Percentiles rank a stretch among this genome's conserved stretches.
Evolutionary conservation across 2,888 invertebrate genomes (phyloP).

Genomic region (Pristionchus fissidentatus): DNA sequence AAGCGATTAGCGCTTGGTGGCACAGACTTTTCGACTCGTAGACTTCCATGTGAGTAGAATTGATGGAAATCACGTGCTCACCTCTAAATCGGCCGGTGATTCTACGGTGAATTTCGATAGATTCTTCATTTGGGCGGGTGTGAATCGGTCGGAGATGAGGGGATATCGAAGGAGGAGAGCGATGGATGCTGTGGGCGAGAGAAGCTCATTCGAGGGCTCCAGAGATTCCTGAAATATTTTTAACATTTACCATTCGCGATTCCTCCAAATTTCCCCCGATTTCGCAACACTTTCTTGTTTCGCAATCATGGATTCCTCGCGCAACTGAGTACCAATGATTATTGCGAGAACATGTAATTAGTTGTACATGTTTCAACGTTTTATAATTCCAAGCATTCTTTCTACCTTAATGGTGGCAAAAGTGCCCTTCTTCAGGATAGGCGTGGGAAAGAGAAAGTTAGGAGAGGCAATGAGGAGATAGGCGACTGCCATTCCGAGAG

Average conservation of each 20-base stretch:
- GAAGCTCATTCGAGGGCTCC: constrained; percentile 53
- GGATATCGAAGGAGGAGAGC: constrained; percentile 59
- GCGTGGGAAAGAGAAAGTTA: constrained; percentile 71
- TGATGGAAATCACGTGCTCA: neutral
- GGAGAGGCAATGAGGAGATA: constrained; percentile 72
- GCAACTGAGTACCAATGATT: neutral
- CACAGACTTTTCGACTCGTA: neutral
- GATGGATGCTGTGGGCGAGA: constrained; percentile 57
- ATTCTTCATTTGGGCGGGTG: constrained; percentile 44
- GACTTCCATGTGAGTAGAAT: too few relatives aligned
- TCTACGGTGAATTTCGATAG: neutral
- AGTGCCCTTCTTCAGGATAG: neutral
- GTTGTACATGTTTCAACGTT: neutral
- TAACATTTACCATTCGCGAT: neutral
- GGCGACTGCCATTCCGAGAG: constrained; percentile 71
- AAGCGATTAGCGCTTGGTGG: neutral
- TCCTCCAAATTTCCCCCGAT: too few relatives aligned
- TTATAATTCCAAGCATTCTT: too few relatives aligned
- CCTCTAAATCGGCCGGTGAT: neutral
- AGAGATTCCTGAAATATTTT: constrained; percentile 54
- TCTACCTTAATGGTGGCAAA: neutral
- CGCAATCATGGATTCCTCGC: too few relatives aligned
- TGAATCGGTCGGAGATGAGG: constrained; percentile 60
- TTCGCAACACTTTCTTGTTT: too few relatives aligned
- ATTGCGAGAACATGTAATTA: neutral